These are phyloP conservation scores for Xestoiulus laeticollis DNA, from an alignment of 2,888 invertebrate species.

Conservation along the genomic window DNA sequence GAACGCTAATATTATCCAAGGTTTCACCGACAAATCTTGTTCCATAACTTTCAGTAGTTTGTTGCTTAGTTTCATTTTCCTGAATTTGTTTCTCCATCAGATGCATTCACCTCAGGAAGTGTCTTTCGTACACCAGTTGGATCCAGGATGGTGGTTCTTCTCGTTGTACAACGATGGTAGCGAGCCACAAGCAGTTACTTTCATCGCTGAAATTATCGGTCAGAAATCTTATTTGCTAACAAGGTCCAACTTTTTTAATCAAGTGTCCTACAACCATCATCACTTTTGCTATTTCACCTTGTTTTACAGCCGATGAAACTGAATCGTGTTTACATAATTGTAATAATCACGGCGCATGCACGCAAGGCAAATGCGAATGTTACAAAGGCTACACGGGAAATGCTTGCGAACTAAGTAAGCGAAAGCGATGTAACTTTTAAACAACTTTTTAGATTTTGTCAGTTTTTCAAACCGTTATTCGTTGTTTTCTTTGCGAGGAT, in stretches of 20 bases:
- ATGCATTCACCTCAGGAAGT: slow-evolving; percentile 45
- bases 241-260: background rate
- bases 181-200: slow-evolving; percentile 50
- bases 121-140: slow-evolving; percentile 55
- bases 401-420: slow-evolving; percentile 95
- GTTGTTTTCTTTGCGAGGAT: slow-evolving; percentile 69
- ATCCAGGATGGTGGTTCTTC: slow-evolving; percentile 56
- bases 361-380: slow-evolving; percentile 94
- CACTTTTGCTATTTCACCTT: too few relatives aligned
- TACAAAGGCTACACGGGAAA: slow-evolving; percentile 96
- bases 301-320: slow-evolving; percentile 59
- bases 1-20: too few relatives aligned
- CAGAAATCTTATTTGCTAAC: slow-evolving; percentile 30
- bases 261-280: background rate
- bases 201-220: slow-evolving; percentile 56
- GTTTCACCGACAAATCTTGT: too few relatives aligned
- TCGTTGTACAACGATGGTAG: slow-evolving; percentile 55
- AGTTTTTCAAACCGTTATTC: background rate
- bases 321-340: slow-evolving; percentile 88
- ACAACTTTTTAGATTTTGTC: slow-evolving; percentile 48
- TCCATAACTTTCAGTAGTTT: too few relatives aligned
- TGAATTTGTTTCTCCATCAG: background rate
- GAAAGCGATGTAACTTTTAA: slow-evolving; percentile 36
- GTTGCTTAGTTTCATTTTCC: too few relatives aligned
- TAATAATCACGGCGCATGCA: slow-evolving; percentile 95